Evolutionary conservation across 2,113 vertebrate species (phyloP).

Genomic region (Origma solitaria): DNA sequence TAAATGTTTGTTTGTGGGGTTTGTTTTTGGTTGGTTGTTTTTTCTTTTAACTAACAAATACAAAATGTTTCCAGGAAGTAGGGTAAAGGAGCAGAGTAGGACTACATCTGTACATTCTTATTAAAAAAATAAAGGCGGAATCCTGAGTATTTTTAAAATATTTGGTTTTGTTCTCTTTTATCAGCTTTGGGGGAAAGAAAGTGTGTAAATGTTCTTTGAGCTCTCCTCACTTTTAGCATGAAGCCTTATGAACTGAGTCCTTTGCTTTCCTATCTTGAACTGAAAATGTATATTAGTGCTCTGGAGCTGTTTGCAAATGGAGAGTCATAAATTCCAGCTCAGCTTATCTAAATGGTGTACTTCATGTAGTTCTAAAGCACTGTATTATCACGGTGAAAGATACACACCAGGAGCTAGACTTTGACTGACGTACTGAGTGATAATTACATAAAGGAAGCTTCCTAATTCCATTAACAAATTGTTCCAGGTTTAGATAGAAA

Average conservation of each 20-base stretch:
- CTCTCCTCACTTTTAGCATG: not conserved
- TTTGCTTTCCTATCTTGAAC: not conserved
- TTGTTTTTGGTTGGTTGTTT: not conserved
- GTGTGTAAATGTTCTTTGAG: not conserved
- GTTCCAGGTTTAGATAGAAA: not conserved
- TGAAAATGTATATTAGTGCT: not conserved
- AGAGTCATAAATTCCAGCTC: not conserved
- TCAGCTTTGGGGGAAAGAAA: not conserved
- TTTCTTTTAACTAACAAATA: not conserved
- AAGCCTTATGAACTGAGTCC: not conserved
- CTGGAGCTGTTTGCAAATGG: not conserved
- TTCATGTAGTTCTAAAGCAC: not conserved
- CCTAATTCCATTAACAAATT: slow-evolving; percentile 31
- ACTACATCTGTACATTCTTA: not conserved
- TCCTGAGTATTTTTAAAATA: not conserved
- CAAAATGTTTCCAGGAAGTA: not conserved
- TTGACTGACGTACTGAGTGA: not conserved
- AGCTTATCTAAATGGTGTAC: not conserved
- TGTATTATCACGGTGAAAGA: not conserved
- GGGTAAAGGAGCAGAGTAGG: not conserved
- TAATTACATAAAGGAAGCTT: not conserved
- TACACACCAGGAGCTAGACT: not conserved
- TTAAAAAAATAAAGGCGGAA: not conserved
- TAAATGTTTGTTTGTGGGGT: not conserved
- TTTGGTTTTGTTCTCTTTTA: not conserved